These are phyloP conservation scores for Heteromormyrus szaboi DNA, from an alignment of 2,797 vertebrate species.

Conservation along the genomic window DNA sequence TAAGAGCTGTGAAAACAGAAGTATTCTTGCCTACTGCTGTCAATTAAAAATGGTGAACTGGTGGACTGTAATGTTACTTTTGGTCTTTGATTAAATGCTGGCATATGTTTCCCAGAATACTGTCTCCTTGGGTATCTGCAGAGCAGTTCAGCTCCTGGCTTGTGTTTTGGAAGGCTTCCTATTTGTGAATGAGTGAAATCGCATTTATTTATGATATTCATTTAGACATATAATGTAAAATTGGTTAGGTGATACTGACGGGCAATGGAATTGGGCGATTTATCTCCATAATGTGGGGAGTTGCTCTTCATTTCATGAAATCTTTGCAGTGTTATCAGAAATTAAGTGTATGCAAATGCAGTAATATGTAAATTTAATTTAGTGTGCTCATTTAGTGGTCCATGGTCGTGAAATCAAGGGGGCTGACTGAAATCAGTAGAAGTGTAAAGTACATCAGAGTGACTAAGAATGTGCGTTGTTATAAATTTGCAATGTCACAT, in stretches of 20 bases:
- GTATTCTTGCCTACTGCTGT: slow-evolving; percentile 36
- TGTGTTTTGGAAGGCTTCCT: slow-evolving; percentile 24
- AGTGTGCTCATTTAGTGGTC: not conserved
- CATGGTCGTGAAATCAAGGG: not conserved
- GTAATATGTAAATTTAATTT: not conserved
- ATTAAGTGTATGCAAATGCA: not conserved
- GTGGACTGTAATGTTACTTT: slow-evolving; percentile 30
- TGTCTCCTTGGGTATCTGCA: slow-evolving; percentile 10
- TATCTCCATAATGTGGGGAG: not conserved
- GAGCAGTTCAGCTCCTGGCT: slow-evolving; percentile 23
- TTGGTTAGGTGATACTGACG: not conserved
- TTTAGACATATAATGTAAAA: not conserved
- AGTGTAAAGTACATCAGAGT: not conserved
- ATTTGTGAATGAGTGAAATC: not conserved
- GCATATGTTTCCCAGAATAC: slow-evolving; percentile 38
- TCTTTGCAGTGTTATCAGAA: not conserved
- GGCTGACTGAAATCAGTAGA: not conserved
- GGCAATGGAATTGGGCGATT: not conserved
- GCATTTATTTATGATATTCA: not conserved
- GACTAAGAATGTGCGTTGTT: not conserved
- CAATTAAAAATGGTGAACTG: slow-evolving; percentile 42
- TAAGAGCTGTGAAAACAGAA: slow-evolving; percentile 24
- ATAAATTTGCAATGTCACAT: not conserved
- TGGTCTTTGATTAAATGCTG: slow-evolving; percentile 25
- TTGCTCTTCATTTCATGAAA: not conserved